A percentile compares a stretch with the other conserved stretches of the same genome.
Evolutionary conservation across 1,140 invertebrate species (phyloP).

Genomic region (Hesperophylax magnus): DNA sequence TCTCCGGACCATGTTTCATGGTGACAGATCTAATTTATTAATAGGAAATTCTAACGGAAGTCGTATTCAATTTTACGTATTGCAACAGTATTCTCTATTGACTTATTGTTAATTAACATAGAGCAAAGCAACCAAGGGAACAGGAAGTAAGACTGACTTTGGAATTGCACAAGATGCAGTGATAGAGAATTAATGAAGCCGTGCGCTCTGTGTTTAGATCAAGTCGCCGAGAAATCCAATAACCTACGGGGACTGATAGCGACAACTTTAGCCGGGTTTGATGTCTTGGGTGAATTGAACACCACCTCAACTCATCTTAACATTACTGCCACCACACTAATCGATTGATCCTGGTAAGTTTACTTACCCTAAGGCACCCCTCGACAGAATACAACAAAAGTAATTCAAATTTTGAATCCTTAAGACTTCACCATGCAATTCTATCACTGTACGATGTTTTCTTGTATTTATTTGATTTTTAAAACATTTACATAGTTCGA

Average conservation of each 20-base stretch:
- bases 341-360: too few species aligned
- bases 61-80: background rate
- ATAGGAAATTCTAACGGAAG: background rate
- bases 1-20: background rate
- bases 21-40: background rate
- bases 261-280: too few species aligned
- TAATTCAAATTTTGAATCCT: too few species aligned
- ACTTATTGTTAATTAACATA: slow-evolving; percentile 21
- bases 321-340: too few species aligned
- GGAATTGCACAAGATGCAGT: slow-evolving; percentile 10
- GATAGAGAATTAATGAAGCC: slow-evolving; percentile 27
- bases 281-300: too few species aligned
- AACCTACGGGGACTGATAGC: background rate
- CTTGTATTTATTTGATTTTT: too few species aligned
- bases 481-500: too few species aligned
- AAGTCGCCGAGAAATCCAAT: background rate
- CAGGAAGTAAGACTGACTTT: background rate
- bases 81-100: background rate
- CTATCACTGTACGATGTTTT: too few species aligned
- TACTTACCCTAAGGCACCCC: too few species aligned
- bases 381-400: too few species aligned
- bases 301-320: too few species aligned
- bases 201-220: background rate
- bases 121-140: background rate
- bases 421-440: too few species aligned